phyloP scores from a whole-genome alignment of 92 coral and sea anemone genomes.

The Zoanthus solanderi region DNA sequence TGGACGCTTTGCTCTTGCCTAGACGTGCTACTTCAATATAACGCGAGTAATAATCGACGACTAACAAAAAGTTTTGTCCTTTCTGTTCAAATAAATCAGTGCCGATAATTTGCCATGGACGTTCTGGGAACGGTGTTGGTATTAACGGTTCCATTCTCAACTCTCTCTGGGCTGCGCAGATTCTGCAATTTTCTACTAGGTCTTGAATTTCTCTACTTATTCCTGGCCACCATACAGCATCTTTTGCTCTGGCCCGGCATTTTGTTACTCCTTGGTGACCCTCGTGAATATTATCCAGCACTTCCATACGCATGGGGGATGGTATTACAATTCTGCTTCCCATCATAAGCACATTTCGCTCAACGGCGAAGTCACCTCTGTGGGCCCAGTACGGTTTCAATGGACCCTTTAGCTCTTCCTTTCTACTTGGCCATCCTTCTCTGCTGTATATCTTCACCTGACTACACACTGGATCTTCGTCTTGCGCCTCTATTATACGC shows the following conservation, averaged over 20 bases:
- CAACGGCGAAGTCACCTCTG: background rate
- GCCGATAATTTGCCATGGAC: conserved; percentile 47
- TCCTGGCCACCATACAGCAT: background rate
- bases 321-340: no score
- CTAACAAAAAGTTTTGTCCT: no score
- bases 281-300: conserved; percentile 12
- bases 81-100: no score
- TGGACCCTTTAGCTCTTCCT: background rate
- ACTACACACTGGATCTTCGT: no score
- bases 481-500: background rate
- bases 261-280: conserved; percentile 38
- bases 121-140: conserved; percentile 42
- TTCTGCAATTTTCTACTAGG: conserved; percentile 14
- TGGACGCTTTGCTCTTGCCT: conserved; percentile 27
- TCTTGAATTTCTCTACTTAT: conserved; percentile 48
- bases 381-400: conserved; percentile 39
- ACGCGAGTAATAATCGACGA: no score
- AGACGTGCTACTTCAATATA: conserved; percentile 39
- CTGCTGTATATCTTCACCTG: no score
- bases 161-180: conserved; percentile 18
- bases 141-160: conserved; percentile 42
- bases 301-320: background rate
- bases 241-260: conserved; percentile 17
- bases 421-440: no score
- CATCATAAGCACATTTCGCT: background rate